Evolutionary conservation across 2,113 vertebrate genomes (phyloP), one percentile per base, ranked within the genome.

Genomic region (Okapia johnstoni): DNA sequence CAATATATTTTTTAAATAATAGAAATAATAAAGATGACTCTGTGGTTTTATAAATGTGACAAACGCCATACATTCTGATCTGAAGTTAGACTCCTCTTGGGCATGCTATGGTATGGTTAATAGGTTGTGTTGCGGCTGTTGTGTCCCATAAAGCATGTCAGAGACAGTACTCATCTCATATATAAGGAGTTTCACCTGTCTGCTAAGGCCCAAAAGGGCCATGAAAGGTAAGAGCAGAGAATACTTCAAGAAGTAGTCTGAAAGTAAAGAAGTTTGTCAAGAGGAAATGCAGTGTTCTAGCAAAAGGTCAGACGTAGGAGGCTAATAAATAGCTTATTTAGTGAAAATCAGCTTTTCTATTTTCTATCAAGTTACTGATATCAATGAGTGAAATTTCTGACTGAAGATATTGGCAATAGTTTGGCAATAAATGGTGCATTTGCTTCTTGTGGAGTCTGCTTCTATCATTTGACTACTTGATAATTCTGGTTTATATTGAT

Each of bases 1-100:
- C 92, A 79, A 85, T 96, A 93, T 83, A 96, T 95, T 95, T 97
- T 94, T 97, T 85, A 95, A 96, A 97, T 96, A 95, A 87, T 54
- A 86, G 84, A 88, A 96, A 94, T 60, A 94, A 93, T 85, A 97
- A 96, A 96, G 92, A 85, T 94, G 90, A 77, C 73, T 90, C 54
- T 77, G n/a, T 61, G 55, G 43, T 76, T 97, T 98, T 92, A 95
- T 76, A 96, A 95, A 91, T 81, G 26, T 97, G 97, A 95, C 81
- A 92, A 94, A 91, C 26, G n/a, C 84, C 43, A 87, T 97, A 63
- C 93, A 93, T 84, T 95, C 80, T 84, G 33, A 81, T 85, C 89
- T 89, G 77, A 85, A 88, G 95, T 50, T 79, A 55, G 60, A 43
- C 66, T 48, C 11, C 84, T 70, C 86, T 36, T 61, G 95, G 92